A percentile compares a stretch with the other conserved stretches of the same genome.
Conservation (phyloP, 53 echinoderm and acorn worm genomes). For the Echinarachnius parma region DNA sequence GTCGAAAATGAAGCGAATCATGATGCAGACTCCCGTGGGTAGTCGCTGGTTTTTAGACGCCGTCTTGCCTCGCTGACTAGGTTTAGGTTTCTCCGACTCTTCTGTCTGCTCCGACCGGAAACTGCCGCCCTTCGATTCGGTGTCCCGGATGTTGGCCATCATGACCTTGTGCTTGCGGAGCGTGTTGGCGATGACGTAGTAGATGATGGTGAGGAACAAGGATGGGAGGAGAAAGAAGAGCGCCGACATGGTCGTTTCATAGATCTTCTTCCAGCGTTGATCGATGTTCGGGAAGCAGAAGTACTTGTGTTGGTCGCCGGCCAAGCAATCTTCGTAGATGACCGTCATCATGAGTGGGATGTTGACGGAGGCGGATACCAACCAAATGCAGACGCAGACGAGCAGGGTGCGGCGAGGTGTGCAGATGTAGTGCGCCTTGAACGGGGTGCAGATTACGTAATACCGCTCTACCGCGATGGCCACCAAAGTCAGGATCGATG, state of each 20-base stretch:
- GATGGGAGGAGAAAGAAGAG: constrained; percentile 69
- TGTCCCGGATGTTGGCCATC: constrained; percentile 68
- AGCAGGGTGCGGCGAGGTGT: constrained; percentile 65
- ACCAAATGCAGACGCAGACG: constrained; percentile 67
- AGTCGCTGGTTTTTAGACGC: not conserved
- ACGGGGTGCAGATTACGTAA: constrained; percentile 85
- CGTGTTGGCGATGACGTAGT: constrained; percentile 69
- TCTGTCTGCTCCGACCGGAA: not conserved
- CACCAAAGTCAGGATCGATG: constrained; percentile 75
- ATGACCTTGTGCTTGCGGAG: constrained; percentile 68
- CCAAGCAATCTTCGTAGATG: constrained; percentile 45
- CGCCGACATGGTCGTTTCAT: constrained; percentile 49
- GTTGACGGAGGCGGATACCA: constrained; percentile 61
- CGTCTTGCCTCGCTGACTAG: not conserved
- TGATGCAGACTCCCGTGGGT: not conserved
- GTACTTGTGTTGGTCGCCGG: constrained; percentile 10
- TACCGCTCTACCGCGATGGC: constrained; percentile 82
- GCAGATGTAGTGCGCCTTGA: constrained; percentile 80
- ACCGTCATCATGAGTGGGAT: constrained; percentile 51
- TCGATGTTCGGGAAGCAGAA: not conserved
- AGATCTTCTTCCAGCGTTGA: constrained; percentile 33
- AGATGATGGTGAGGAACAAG: constrained; percentile 56
- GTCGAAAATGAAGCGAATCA: no score
- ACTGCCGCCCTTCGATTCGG: constrained; percentile 42
- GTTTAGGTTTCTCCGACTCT: not conserved